A percentile compares a stretch with the other conserved stretches of the same genome.
These are phyloP conservation scores for Balaeniceps rex DNA, from an alignment of 2,113 vertebrate species.

Conservation along the genomic window DNA sequence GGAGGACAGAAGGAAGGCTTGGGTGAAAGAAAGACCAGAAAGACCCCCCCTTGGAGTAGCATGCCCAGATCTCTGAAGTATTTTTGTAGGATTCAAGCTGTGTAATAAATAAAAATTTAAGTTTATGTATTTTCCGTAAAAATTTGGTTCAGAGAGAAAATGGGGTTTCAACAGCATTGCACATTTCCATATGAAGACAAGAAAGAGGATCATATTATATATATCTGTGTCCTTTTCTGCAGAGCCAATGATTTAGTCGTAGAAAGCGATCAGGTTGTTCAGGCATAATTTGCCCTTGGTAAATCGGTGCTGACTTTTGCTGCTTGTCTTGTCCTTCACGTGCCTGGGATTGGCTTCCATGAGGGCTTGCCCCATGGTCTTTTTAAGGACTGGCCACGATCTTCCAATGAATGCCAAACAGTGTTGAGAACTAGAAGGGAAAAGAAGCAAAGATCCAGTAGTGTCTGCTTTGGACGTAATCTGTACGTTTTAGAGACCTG, in stretches of 20 bases:
- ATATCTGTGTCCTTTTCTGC: background rate
- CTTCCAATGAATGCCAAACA: background rate
- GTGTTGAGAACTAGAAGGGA: background rate
- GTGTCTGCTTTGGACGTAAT: background rate
- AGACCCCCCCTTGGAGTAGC: background rate
- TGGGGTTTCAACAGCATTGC: background rate
- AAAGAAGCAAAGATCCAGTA: background rate
- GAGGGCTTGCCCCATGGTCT: background rate
- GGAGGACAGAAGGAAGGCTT: background rate
- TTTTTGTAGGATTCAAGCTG: background rate
- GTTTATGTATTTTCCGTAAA: background rate
- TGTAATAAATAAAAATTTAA: background rate
- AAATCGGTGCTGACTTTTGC: background rate
- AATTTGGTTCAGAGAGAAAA: background rate
- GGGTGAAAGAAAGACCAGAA: background rate
- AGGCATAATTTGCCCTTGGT: background rate
- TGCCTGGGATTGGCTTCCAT: background rate
- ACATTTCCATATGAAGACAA: background rate
- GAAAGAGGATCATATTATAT: background rate
- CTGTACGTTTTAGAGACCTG: background rate
- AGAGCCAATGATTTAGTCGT: background rate
- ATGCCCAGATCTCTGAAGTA: background rate
- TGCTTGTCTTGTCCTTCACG: background rate
- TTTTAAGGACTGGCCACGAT: background rate
- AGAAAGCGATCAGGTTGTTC: background rate